Percentiles rank a stretch among this genome's conserved stretches.
Evolutionary conservation across 2,888 invertebrate genomes (phyloP).

Genomic region (Deilephila porcellus): DNA sequence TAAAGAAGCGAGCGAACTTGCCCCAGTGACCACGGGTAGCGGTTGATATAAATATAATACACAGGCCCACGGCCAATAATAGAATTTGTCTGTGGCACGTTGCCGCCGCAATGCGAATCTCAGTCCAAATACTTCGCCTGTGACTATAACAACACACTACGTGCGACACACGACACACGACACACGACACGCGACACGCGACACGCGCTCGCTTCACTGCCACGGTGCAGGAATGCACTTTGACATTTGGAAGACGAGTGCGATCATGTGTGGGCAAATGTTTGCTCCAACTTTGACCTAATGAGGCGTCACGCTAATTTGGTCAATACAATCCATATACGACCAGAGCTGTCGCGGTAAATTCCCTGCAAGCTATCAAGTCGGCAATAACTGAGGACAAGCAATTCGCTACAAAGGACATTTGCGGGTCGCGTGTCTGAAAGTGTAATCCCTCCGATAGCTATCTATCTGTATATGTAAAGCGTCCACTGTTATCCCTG

Average conservation of each 20-base stretch:
- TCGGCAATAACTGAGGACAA: conserved; percentile 1
- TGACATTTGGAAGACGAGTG: conserved; percentile 19
- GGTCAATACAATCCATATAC: not conserved
- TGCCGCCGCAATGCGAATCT: conserved; percentile 51
- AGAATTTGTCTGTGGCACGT: conserved; percentile 60
- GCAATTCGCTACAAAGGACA: not conserved
- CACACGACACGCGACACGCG: not conserved
- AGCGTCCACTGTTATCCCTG: conserved; percentile 34
- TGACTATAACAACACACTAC: conserved; percentile 32
- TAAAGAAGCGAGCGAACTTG: conserved; percentile 80
- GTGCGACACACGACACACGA: not conserved
- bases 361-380: not conserved
- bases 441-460: conserved; percentile 20
- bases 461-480: conserved; percentile 21
- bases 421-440: conserved; percentile 5
- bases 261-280: not conserved
- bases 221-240: conserved; percentile 17
- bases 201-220: not conserved
- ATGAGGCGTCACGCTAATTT: not conserved
- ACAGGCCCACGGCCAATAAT: conserved; percentile 66
- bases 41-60: conserved; percentile 76
- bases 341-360: not conserved
- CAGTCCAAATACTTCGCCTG: conserved; percentile 49
- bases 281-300: not conserved
- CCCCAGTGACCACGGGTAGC: conserved; percentile 75